Evolutionary conservation across 1,140 invertebrate genomes (phyloP).

Genomic region (Hyphantria cunea): DNA sequence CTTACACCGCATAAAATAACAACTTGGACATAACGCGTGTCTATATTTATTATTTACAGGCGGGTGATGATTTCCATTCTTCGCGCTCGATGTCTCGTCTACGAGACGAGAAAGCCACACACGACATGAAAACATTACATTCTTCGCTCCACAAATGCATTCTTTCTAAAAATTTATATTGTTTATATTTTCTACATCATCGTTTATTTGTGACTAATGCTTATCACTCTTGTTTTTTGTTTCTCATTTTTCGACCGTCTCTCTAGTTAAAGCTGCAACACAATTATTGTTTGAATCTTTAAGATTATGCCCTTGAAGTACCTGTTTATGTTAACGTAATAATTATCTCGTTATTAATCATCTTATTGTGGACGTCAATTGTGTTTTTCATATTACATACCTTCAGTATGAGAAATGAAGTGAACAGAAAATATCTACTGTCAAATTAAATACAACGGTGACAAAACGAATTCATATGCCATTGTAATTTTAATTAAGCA

Average conservation of each 20-base stretch:
- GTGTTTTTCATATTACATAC: slow-evolving; percentile 14
- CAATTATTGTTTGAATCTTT: slow-evolving; percentile 5
- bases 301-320: slow-evolving; percentile 23
- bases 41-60: slow-evolving; percentile 38
- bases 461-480: slow-evolving; percentile 20
- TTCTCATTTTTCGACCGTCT: slow-evolving; percentile 4
- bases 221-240: slow-evolving; percentile 10
- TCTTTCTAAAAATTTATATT: slow-evolving; percentile 23
- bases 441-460: slow-evolving; percentile 20
- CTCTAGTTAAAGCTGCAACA: slow-evolving; percentile 3
- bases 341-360: slow-evolving; percentile 26
- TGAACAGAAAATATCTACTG: slow-evolving; percentile 8
- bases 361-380: slow-evolving; percentile 27
- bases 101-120: slow-evolving; percentile 44
- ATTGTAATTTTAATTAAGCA: slow-evolving; percentile 42
- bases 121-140: slow-evolving; percentile 40
- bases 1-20: slow-evolving; percentile 10
- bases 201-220: slow-evolving; percentile 7
- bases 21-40: slow-evolving; percentile 23
- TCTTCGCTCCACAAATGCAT: slow-evolving; percentile 34
- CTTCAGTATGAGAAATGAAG: not conserved
- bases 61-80: slow-evolving; percentile 52
- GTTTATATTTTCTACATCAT: slow-evolving; percentile 13
- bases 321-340: slow-evolving; percentile 28
- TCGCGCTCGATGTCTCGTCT: slow-evolving; percentile 42